Evolutionary conservation across 1,140 invertebrate species (phyloP), one percentile per base, ranked within the genome.

Genomic region (Drosophila athabasca): DNA sequence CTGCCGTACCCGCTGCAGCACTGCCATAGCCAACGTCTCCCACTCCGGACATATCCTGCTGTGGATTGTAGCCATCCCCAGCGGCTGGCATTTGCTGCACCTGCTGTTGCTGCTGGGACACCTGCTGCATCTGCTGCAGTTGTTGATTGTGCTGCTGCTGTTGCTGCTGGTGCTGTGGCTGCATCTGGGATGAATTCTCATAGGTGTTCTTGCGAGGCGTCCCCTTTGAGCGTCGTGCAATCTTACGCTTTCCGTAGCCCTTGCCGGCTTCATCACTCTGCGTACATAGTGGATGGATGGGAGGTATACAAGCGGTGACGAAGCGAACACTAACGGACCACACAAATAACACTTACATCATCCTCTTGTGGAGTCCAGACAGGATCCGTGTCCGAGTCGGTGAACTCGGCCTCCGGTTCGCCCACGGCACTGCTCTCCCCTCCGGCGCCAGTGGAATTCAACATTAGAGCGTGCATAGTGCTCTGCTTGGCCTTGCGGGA

Each of bases 301-400:
- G 31, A 49, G 58, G 43, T 11, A 39, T 53, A 24, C 57, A 62
- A 58, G 35, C 57, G 48, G 17, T 31, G 49, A 17, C 62, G 54
- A 43, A 52, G 31, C 45, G 29, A 3, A 11, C 31, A 35, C 9
- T 11, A 35, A 35, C 31, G 31, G 31, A 35, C 31, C 31, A 35
- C 31, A 35, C 57, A 52, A 43, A 41, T 11, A 69, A 51, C 53
- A 90, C 81, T 91, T 90, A 92, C 90, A 75, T 91, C 93, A 69
- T 94, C 94, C 26, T 93, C 92, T 52, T 93, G 93, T 6, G 95
- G 95, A 17, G 94, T 95, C 95, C 95, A 96, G 6, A 94, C 95
- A 8, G 95, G 95, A 93, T 95, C 95, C 9, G 94, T 94, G 90
- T 95, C 95, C 6, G 94, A 95, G 90, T 95, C 94, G 41, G 92